These are phyloP conservation scores for Pecten maximus DNA, from an alignment of 2,888 invertebrate genomes.

Conservation along the genomic window DNA sequence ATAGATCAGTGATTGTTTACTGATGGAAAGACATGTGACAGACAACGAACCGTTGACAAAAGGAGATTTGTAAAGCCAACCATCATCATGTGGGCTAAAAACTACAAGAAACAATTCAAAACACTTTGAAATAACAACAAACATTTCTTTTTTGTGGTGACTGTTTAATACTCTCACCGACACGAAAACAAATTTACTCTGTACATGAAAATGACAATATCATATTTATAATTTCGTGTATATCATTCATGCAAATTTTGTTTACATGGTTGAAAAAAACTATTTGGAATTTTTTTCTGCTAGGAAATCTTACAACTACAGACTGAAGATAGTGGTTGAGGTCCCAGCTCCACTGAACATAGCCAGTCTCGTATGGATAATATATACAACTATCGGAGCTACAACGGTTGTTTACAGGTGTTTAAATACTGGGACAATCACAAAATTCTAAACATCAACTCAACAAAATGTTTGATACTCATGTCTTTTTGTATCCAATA, in stretches of 20 bases:
- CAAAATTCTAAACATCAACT: background rate
- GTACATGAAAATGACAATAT: conserved; percentile 32
- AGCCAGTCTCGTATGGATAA: background rate
- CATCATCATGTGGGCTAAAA: too few species aligned
- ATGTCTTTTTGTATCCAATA: background rate
- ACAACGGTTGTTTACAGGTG: background rate
- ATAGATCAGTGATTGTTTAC: too few species aligned
- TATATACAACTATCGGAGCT: background rate
- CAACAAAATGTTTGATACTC: background rate
- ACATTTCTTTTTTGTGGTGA: background rate
- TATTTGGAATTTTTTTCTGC: background rate
- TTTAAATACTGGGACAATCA: background rate
- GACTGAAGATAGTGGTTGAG: background rate
- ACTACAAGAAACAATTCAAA: background rate
- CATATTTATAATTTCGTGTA: conserved; percentile 29
- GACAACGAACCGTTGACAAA: too few species aligned
- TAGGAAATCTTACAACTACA: background rate
- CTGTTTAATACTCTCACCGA: conserved; percentile 32
- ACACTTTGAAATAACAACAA: background rate
- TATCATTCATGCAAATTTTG: conserved; percentile 30
- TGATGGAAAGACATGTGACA: too few species aligned
- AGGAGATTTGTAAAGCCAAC: too few species aligned
- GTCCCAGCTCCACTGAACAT: background rate
- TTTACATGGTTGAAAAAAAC: conserved; percentile 15
- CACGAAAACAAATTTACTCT: conserved; percentile 30